Percentiles rank a stretch among this genome's conserved stretches.
Conservation (phyloP, 1,140 invertebrate species). For the Trissolcus basalis region DNA sequence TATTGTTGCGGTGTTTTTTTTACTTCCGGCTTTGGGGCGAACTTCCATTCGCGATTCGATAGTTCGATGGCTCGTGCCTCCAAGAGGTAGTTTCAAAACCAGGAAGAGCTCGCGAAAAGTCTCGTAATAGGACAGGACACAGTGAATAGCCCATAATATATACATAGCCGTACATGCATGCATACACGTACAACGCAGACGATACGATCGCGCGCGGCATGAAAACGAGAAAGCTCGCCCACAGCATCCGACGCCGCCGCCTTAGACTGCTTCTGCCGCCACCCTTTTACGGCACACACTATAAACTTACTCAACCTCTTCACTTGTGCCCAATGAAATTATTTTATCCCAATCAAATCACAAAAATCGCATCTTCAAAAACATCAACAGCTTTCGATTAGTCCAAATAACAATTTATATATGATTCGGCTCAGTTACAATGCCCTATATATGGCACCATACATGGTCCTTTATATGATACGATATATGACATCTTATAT, state of each 20-base stretch:
- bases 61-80: slow-evolving; percentile 61
- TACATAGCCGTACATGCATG: slow-evolving; percentile 58
- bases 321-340: slow-evolving; percentile 49
- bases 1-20: slow-evolving; percentile 49
- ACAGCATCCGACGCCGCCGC: slow-evolving; percentile 41
- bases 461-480: no score
- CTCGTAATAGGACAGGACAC: slow-evolving; percentile 64
- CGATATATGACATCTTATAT: no score
- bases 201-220: slow-evolving; percentile 60
- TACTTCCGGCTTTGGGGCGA: slow-evolving; percentile 52
- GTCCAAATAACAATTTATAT: no score
- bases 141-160: slow-evolving; percentile 65
- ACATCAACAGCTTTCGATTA: background rate
- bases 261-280: slow-evolving; percentile 37
- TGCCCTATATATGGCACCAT: no score
- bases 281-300: slow-evolving; percentile 49
- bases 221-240: slow-evolving; percentile 58
- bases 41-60: slow-evolving; percentile 61
- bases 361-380: background rate
- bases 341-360: slow-evolving; percentile 35
- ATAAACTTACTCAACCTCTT: slow-evolving; percentile 47
- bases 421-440: no score
- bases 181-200: slow-evolving; percentile 57
- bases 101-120: slow-evolving; percentile 65
- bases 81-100: slow-evolving; percentile 64